Evolutionary conservation across 1,140 invertebrate species (phyloP).

Genomic region (Wiebesia pumilae): DNA sequence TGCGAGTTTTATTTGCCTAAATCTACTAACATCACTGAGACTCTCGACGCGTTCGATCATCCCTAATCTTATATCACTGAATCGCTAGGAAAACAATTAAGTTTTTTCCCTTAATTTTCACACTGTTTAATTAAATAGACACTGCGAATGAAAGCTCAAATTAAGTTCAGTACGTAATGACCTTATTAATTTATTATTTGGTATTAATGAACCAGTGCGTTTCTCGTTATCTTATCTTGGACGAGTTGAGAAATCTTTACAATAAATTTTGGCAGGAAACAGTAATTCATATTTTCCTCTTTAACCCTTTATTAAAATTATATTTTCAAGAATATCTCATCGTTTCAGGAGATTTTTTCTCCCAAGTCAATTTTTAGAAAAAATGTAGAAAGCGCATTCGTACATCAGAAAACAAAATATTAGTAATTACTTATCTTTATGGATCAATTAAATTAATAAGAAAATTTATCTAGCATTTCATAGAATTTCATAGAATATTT

Average conservation of each 20-base stretch:
- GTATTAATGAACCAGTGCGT: constrained; percentile 43
- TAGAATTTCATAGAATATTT: no score
- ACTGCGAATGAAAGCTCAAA: constrained; percentile 46
- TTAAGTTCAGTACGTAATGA: constrained; percentile 34
- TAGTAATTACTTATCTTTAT: constrained; percentile 3
- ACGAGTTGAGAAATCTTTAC: constrained; percentile 43
- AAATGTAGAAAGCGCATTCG: constrained; percentile 13
- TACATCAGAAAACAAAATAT: constrained; percentile 31
- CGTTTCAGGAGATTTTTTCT: background rate
- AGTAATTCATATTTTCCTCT: constrained; percentile 21
- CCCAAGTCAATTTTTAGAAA: background rate
- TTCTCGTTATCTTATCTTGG: constrained; percentile 41
- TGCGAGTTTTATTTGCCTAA: constrained; percentile 46
- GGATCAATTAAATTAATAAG: constrained; percentile 8
- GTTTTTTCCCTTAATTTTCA: constrained; percentile 31
- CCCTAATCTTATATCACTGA: constrained; percentile 44
- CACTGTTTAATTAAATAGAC: constrained; percentile 39
- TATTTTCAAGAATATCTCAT: constrained; percentile 24
- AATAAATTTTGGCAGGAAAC: constrained; percentile 50
- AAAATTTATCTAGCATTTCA: constrained; percentile 1
- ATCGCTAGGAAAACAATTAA: constrained; percentile 29
- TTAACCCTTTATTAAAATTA: constrained; percentile 21
- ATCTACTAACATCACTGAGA: constrained; percentile 43
- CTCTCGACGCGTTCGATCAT: constrained; percentile 17
- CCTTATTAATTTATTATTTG: constrained; percentile 51